Evolutionary conservation across 2,797 vertebrate species (phyloP), one percentile per base, ranked within the genome.

Genomic region (Typhlichthys subterraneus): DNA sequence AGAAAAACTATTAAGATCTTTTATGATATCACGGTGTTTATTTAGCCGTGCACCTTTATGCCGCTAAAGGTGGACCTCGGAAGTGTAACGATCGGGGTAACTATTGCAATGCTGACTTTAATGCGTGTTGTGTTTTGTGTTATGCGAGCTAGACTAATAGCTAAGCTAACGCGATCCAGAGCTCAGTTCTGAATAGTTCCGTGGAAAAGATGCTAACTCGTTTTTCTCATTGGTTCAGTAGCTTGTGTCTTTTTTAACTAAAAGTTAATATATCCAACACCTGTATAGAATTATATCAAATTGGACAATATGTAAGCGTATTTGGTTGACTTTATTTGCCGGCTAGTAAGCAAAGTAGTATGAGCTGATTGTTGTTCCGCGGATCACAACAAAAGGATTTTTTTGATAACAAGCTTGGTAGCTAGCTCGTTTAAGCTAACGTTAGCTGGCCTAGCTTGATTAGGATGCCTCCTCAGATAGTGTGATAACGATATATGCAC

Each of bases 331-430:
- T 57, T 54, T 57, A 45, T 59, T 57, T 63, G 56, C 45, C 54
- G 14, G 45, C 33, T 60, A 1, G 54, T 60, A 12, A 62, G 66
- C 45, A 66, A 60, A 79, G 80, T 68, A 64, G 71, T 67, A 65
- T 67, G 62, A 70, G 76, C 65, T 55, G 71, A 82, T 82, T 87
- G 83, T 82, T 88, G 86, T 82, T 84, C 72, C 64, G 59, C 64
- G 76, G 82, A 88, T 88, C 81, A 90, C 83, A 90, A 91, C 89
- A 91, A 91, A 90, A 90, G 90, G 88, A 90, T 87, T 88, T 42
- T 80, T 80, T 82, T 84, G 87, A 84, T 81, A 86, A 85, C 87
- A 88, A 87, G 84, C 85, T 19, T 84, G 80, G 63, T 67, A 68
- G 85, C 76, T 86, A 88, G 85, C 84, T 68, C 13, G 12, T n/a